Conservation (phyloP, 2,113 vertebrate genomes). For the Globicephala melas region DNA sequence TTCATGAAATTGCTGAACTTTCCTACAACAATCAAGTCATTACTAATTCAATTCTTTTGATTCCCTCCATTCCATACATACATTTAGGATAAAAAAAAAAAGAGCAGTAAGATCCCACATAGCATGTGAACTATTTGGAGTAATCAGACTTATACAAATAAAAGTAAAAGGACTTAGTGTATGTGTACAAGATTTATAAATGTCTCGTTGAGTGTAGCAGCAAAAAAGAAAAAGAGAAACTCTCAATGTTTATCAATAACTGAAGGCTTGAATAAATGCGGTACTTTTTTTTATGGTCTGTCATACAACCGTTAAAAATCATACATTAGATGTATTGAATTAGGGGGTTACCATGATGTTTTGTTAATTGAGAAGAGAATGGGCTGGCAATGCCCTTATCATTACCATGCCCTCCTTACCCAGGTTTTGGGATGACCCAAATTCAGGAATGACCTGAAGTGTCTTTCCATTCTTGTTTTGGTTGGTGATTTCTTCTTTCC, state of each 20-base stretch:
- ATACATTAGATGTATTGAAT: not conserved
- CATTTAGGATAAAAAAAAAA: not conserved
- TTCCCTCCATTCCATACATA: not conserved
- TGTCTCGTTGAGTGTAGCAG: not conserved
- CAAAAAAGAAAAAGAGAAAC: not conserved
- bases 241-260: not conserved
- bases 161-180: not conserved
- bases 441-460: not conserved
- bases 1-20: not conserved
- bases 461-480: not conserved
- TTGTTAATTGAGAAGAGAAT: not conserved
- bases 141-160: not conserved
- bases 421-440: not conserved
- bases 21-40: not conserved
- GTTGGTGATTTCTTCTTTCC: not conserved
- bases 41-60: not conserved
- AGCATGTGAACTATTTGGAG: not conserved
- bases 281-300: not conserved
- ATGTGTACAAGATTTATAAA: not conserved
- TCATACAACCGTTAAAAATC: not conserved
- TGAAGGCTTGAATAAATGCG: not conserved
- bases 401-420: not conserved
- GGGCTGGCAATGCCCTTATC: not conserved
- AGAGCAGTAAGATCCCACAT: not conserved
- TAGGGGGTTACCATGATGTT: not conserved